These are phyloP conservation scores for Drosophila nr. perissopoda DNA, from an alignment of 2,888 invertebrate genomes.

Conservation along the genomic window DNA sequence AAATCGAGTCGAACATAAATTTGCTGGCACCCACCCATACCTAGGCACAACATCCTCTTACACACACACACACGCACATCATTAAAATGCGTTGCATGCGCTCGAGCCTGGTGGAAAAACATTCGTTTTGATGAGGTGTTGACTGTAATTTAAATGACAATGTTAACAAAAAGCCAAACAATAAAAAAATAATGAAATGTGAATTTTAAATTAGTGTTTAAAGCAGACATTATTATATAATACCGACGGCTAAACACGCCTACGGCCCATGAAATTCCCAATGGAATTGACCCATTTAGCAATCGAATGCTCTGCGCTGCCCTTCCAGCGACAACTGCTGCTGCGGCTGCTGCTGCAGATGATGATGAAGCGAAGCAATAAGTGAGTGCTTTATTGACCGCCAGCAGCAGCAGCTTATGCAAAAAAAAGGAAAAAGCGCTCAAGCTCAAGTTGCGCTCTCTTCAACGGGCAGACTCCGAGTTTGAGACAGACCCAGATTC, in stretches of 20 bases:
- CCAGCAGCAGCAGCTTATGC: constrained; percentile 51
- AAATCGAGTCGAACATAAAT: constrained; percentile 41
- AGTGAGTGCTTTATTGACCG: constrained; percentile 73
- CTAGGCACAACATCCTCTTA: constrained; percentile 54
- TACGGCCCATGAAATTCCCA: constrained; percentile 80
- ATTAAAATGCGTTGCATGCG: constrained; percentile 65
- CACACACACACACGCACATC: constrained; percentile 21
- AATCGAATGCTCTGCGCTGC: constrained; percentile 48
- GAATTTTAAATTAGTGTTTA: constrained; percentile 39
- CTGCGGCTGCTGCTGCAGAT: constrained; percentile 23
- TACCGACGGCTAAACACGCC: constrained; percentile 54
- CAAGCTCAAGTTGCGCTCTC: constrained; percentile 57
- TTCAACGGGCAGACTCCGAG: constrained; percentile 4
- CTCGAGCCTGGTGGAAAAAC: constrained; percentile 64
- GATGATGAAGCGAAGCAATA: constrained; percentile 54
- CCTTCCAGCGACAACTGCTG: constrained; percentile 47
- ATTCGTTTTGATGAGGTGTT: constrained; percentile 80
- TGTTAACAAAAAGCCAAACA: constrained; percentile 18
- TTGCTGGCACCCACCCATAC: constrained; percentile 21
- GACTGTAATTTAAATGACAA: constrained; percentile 74
- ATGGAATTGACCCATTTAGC: constrained; percentile 84
- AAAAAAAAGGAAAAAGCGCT: constrained; percentile 53
- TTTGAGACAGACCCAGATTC: constrained; percentile 41
- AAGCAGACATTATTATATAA: constrained; percentile 60
- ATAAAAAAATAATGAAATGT: constrained; percentile 19